phyloP scores from a whole-genome alignment of 2,113 vertebrate species.

The Hemiprocne comata region DNA sequence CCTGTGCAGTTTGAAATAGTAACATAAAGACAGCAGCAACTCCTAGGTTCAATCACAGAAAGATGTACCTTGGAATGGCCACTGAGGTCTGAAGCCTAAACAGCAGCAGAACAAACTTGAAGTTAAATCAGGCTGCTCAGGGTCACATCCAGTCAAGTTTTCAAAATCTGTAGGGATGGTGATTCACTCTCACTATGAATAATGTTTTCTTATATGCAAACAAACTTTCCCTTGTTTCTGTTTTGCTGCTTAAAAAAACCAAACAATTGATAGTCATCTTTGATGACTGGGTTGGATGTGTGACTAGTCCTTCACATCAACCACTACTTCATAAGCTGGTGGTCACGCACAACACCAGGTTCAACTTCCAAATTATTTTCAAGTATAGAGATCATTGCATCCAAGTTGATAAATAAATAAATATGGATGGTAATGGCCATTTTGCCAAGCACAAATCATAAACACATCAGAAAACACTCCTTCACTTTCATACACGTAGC shows the following conservation, averaged over 20 bases:
- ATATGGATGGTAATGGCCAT: background rate
- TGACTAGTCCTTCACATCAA: background rate
- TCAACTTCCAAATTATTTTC: background rate
- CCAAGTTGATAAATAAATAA: background rate
- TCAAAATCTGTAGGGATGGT: background rate
- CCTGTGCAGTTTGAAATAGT: background rate
- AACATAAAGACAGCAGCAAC: background rate
- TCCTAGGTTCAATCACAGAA: background rate
- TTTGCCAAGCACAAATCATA: background rate
- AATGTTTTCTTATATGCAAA: background rate
- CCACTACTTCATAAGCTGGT: background rate
- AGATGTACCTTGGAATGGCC: background rate
- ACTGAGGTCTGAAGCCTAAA: background rate
- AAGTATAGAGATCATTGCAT: background rate
- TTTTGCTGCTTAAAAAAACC: background rate
- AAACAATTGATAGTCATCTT: background rate
- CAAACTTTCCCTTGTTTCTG: background rate
- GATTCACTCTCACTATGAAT: background rate
- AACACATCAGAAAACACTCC: background rate
- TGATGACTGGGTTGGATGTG: background rate
- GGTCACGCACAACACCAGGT: background rate
- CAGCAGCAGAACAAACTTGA: background rate
- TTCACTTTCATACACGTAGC: background rate
- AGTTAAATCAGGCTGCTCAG: background rate
- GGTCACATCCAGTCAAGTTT: background rate